Evolutionary conservation across 1,140 invertebrate genomes (phyloP).

Genomic region (Brachionus manjavacas): DNA sequence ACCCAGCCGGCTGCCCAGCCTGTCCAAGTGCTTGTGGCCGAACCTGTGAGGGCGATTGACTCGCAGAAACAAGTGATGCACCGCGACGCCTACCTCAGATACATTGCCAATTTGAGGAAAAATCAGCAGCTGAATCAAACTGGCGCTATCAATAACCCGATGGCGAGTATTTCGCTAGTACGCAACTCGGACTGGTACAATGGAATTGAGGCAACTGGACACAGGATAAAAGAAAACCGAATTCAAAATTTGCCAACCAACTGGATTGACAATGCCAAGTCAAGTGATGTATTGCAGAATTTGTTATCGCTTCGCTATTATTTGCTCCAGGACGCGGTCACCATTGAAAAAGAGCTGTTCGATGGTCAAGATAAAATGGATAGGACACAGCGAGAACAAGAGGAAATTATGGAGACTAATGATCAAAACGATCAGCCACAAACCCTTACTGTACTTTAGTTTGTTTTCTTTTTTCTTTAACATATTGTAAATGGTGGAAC

Average conservation of each 20-base stretch:
- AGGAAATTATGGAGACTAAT: not conserved
- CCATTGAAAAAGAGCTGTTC: not conserved
- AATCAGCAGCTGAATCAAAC: not conserved
- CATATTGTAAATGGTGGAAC: not conserved
- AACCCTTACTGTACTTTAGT: not conserved
- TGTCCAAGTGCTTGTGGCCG: not conserved
- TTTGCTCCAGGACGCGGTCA: slow-evolving; percentile 1
- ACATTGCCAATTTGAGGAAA: slow-evolving; percentile 16
- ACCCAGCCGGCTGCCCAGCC: not conserved
- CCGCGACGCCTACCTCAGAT: not conserved
- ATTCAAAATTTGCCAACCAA: not conserved
- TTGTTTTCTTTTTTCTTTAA: too few relatives aligned
- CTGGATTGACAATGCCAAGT: slow-evolving; percentile 29
- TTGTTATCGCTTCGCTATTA: slow-evolving; percentile 23
- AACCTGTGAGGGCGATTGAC: not conserved
- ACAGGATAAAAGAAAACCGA: not conserved
- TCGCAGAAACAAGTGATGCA: not conserved
- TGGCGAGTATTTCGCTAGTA: not conserved
- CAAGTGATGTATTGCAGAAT: slow-evolving; percentile 26
- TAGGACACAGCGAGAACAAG: not conserved
- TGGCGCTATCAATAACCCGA: not conserved
- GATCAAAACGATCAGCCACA: not conserved
- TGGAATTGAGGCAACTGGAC: not conserved
- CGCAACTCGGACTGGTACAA: slow-evolving; percentile 23
- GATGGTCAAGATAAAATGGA: not conserved